Conservation (phyloP, 2,113 vertebrate species). For the Ctenomys sociabilis region DNA sequence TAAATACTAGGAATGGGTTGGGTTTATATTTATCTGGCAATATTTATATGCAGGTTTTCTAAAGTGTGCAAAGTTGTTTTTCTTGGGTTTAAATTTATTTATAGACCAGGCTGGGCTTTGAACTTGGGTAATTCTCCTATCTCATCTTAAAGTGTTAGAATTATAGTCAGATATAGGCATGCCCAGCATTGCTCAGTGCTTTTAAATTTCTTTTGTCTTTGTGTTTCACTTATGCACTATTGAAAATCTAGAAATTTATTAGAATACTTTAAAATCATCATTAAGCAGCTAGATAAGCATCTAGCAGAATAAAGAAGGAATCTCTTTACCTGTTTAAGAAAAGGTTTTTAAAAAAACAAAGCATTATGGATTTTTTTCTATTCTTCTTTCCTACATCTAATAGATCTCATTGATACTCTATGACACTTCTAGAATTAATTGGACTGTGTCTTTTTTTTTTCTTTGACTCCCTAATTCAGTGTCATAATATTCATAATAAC, state of each 20-base stretch:
- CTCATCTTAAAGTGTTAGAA: not conserved
- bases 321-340: too few relatives aligned
- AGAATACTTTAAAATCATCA: conserved; percentile 6
- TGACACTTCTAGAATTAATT: not conserved
- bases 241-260: not conserved
- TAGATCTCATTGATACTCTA: not conserved
- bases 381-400: not conserved
- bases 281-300: not conserved
- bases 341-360: too few relatives aligned
- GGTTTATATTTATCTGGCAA: not conserved
- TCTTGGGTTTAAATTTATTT: not conserved
- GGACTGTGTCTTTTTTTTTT: not conserved
- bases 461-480: not conserved
- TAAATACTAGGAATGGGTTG: not conserved
- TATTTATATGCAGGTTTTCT: not conserved
- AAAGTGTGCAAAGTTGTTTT: not conserved
- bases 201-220: not conserved
- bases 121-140: not conserved
- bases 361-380: too few relatives aligned
- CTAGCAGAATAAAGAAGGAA: not conserved
- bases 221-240: not conserved
- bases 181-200: not conserved
- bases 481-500: not conserved
- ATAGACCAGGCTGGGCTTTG: not conserved
- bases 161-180: not conserved